Conservation (phyloP, 2,113 vertebrate genomes). For the Kryptolebias marmoratus region DNA sequence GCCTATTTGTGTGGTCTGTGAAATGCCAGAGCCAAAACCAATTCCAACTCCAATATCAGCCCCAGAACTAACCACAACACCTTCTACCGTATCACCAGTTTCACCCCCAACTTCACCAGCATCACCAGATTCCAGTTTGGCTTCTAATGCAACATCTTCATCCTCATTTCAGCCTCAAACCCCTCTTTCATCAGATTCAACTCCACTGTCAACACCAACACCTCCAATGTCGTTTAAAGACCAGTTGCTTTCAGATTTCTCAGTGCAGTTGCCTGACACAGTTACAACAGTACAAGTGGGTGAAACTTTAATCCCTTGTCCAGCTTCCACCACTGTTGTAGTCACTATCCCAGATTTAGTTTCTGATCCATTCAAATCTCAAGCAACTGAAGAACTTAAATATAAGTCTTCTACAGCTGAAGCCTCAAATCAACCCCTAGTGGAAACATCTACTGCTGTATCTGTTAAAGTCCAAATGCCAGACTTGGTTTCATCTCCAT, state of each 20-base stretch:
- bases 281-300: constrained; percentile 8
- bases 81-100: constrained; percentile 68
- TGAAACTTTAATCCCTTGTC: not conserved
- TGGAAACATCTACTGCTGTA: constrained; percentile 16
- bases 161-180: constrained; percentile 70
- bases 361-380: constrained; percentile 57
- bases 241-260: constrained; percentile 41
- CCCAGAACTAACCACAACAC: constrained; percentile 71
- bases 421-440: constrained; percentile 12
- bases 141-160: constrained; percentile 72
- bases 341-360: constrained; percentile 71
- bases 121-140: constrained; percentile 72
- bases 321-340: constrained; percentile 40
- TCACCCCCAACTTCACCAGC: constrained; percentile 73
- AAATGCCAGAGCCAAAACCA: constrained; percentile 83
- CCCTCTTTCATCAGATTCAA: constrained; percentile 71
- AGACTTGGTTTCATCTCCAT: constrained; percentile 70
- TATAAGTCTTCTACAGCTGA: constrained; percentile 18
- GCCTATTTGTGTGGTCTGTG: constrained; percentile 85
- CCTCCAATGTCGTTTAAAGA: constrained; percentile 57
- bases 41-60: constrained; percentile 79
- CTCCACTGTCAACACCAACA: constrained; percentile 72
- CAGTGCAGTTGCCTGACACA: constrained; percentile 10
- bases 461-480: constrained; percentile 69
- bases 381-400: constrained; percentile 23